Evolutionary conservation across 2,797 vertebrate genomes (phyloP), one percentile per base, ranked within the genome.

Genomic region (Darevskia mixta): DNA sequence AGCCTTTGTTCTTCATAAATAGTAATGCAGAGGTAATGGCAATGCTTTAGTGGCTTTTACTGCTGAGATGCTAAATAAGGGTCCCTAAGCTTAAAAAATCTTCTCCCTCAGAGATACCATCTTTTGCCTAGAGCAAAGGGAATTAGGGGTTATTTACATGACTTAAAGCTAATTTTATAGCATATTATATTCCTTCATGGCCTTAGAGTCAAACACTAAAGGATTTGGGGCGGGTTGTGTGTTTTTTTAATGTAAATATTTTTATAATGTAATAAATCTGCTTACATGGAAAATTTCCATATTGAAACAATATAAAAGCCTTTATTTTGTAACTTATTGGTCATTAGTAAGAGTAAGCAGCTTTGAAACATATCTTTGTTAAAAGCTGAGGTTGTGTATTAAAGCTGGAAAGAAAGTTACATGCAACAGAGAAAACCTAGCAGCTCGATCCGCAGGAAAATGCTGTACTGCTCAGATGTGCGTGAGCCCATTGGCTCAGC

Each of bases 111-210:
- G 87, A 95, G 95, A 95, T 92, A 95, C 71, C 87, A 93, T 94
- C 95, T 95, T 92, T 95, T 92, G 95, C 93, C 95, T 89, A 87
- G 83, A 94, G 94, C 93, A 95, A 92, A 93, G 91, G 93, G 94
- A 94, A 95, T 96, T 87, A 93, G 86, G 88, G 90, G 89, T 89
- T 94, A 94, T 96, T 95, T 95, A 94, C 95, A 89, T 88, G 93
- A 95, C 93, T 93, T 93, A 94, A 94, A 93, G 90, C 94, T 95
- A 94, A 95, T 96, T 96, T 95, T 93, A 94, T 93, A 93, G 91
- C 90, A 91, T 93, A 93, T 96, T 95, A 92, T 92, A 90, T 95
- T 95, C 94, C 87, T 75, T 79, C 66, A 92, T 75, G 89, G 84
- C 88, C 82, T 90, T 87, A 88, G 94, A 94, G 92, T 94, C 88